These are phyloP conservation scores for Musca domestica DNA, from an alignment of 1,140 invertebrate genomes.

Conservation along the genomic window DNA sequence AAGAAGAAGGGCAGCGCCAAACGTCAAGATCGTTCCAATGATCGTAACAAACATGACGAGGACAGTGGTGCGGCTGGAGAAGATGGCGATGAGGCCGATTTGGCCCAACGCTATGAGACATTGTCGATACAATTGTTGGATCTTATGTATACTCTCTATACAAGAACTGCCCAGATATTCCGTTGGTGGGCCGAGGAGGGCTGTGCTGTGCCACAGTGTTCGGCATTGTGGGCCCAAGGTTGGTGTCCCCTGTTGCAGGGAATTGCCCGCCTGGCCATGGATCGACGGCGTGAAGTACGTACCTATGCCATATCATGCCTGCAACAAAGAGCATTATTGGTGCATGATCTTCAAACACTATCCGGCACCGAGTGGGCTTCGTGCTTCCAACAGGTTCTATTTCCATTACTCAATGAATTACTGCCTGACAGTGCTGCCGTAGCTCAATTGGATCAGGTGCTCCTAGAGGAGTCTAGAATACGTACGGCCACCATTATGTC, in stretches of 20 bases:
- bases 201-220: conserved; percentile 60
- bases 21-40: conserved; percentile 27
- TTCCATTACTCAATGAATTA: conserved; percentile 82
- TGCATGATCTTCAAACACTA: conserved; percentile 85
- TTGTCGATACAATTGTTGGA: conserved; percentile 75
- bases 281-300: conserved; percentile 84
- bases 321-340: conserved; percentile 83
- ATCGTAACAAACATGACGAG: conserved; percentile 25
- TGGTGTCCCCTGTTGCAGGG: conserved; percentile 91
- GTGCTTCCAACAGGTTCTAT: conserved; percentile 89
- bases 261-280: conserved; percentile 91
- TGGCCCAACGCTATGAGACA: conserved; percentile 50
- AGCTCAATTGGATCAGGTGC: conserved; percentile 61
- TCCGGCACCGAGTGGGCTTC: conserved; percentile 89
- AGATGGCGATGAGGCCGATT: conserved; percentile 44
- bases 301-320: conserved; percentile 90
- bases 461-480: conserved; percentile 79
- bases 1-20: conserved; percentile 23
- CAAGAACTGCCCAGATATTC: conserved; percentile 87
- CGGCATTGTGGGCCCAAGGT: conserved; percentile 83
- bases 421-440: conserved; percentile 64
- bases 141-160: conserved; percentile 94
- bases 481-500: conserved; percentile 87
- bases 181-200: conserved; percentile 87
- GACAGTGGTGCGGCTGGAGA: conserved; percentile 22